Conservation (phyloP, 2,113 vertebrate genomes). For the Rattus rattus region DNA sequence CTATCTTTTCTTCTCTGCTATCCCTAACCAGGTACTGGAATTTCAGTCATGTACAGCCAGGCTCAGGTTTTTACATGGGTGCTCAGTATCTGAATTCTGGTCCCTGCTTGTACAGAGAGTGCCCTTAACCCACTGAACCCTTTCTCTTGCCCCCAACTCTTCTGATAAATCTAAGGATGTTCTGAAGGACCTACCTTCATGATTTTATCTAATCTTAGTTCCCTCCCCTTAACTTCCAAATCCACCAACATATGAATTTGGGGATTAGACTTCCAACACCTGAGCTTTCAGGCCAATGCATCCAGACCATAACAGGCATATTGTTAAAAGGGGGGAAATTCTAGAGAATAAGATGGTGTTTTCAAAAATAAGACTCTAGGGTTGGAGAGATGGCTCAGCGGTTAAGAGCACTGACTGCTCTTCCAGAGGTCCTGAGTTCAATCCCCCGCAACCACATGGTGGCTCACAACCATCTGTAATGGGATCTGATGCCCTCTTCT, state of each 20-base stretch:
- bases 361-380: conserved; percentile 11
- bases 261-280: not conserved
- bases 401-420: too few relatives aligned
- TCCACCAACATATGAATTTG: not conserved
- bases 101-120: not conserved
- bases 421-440: too few relatives aligned
- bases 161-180: not conserved
- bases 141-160: not conserved
- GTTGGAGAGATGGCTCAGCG: too few relatives aligned
- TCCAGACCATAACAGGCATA: not conserved
- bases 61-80: not conserved
- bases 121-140: not conserved
- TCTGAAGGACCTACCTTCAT: not conserved
- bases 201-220: not conserved
- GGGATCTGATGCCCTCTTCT: too few relatives aligned
- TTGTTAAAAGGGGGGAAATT: not conserved
- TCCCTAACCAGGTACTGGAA: too few relatives aligned
- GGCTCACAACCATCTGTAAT: too few relatives aligned
- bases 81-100: not conserved
- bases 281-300: not conserved
- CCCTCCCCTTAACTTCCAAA: not conserved
- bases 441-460: too few relatives aligned
- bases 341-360: not conserved
- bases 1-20: not conserved
- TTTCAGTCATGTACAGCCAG: not conserved